Base-by-base conservation (phyloP, 2,888 invertebrate species). In the Ceraclea dissimilis region DNA sequence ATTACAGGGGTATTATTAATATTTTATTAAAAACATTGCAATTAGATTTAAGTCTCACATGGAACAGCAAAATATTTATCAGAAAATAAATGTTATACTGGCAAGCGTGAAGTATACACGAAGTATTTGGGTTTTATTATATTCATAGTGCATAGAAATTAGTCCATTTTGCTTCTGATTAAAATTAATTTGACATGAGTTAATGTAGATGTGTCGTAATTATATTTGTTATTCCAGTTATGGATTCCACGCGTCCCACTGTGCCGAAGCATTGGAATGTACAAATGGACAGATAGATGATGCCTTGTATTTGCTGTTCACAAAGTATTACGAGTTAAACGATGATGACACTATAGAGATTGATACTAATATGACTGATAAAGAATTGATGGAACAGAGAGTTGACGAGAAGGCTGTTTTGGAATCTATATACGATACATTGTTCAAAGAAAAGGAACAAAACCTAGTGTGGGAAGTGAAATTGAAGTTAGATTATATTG, bases 211-310 rank as follows among this genome's bases (percentile, higher is more conserved):
- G 6, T 31, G 11, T 8, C 11, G 6, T 8, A 26, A 49, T 11
- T 13, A 17, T 20, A 26, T 49, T 49, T 49, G 2, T 49, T 26
- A 49, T 60, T 74, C 63, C 69, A 84, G 84, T 66, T 88, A 85
- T 68, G 87, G 90, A 60, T 91, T 90, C 66, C 84, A 87, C 62
- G 78, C 80, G 65, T 73, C 76, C 2, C 90, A 91, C 67, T 89
- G 90, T 68, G 66, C 79, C 34, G 89, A 90, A 74, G 89, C 88
- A 6, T 76, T 90, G 62, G 76, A 83, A 60, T 73, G 82, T 60
- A 83, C 85, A 26, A 75, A 79, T 2, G 84, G 83, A 60, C 81
- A 84, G 68, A 77, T 86, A n/a, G 88, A 88, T 47, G 81, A 81
- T 63, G 84, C 89, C 0, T 69, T 90, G 62, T 80, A 84, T 68